phyloP scores from a whole-genome alignment of 2,888 invertebrate species.

The Rapana venosa region DNA sequence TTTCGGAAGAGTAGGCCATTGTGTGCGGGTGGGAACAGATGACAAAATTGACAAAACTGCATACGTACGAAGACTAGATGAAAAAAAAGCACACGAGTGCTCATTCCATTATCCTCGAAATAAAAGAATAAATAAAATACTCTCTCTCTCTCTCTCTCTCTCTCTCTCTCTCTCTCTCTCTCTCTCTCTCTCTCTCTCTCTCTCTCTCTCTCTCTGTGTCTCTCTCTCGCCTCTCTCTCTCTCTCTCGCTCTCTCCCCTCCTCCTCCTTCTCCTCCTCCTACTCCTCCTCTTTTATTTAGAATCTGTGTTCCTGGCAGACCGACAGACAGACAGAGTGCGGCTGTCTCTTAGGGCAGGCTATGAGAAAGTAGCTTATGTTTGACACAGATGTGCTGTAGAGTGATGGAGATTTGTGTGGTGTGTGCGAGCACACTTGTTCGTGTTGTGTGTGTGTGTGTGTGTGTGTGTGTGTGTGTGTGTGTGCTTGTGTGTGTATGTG shows the following conservation, averaged over 20 bases:
- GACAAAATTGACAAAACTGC: no score
- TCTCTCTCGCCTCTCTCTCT: neutral
- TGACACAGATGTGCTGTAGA: neutral
- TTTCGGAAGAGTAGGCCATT: no score
- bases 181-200: neutral
- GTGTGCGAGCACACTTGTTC: neutral
- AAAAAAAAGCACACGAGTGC: no score
- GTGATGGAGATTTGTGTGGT: neutral
- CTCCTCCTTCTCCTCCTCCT: neutral
- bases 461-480: constrained; percentile 26
- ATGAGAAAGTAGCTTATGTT: neutral
- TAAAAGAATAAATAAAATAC: no score
- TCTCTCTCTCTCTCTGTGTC: neutral
- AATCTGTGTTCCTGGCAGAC: neutral
- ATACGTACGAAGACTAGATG: no score
- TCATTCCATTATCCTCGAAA: no score
- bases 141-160: constrained; percentile 33
- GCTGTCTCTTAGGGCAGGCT: neutral
- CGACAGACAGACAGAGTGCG: neutral
- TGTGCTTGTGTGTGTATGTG: constrained; percentile 17
- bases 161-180: constrained; percentile 25
- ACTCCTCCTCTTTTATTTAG: neutral
- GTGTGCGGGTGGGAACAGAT: no score
- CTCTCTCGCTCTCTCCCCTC: neutral
- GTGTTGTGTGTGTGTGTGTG: constrained; percentile 5